Conservation (phyloP, 2,888 invertebrate genomes). For the Choristoneura rosaceana region DNA sequence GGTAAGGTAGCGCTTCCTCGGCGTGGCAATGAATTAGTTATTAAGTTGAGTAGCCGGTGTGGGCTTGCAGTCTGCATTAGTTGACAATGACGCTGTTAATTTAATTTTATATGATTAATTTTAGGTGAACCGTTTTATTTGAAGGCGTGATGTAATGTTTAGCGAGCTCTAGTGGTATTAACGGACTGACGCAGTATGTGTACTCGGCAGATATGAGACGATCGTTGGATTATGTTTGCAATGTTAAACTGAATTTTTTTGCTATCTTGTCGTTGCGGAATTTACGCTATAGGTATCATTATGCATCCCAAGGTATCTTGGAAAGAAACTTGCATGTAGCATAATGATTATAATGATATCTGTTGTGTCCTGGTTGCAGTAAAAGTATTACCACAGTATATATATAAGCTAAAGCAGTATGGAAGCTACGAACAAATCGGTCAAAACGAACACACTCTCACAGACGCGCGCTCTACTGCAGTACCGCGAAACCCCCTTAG, state of each 20-base stretch:
- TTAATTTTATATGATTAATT: slow-evolving; percentile 11
- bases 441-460: too few species aligned
- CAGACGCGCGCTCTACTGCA: too few species aligned
- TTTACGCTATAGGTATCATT: too few species aligned
- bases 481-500: too few species aligned
- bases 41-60: slow-evolving; percentile 59
- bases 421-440: too few species aligned
- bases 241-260: not conserved
- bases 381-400: too few species aligned
- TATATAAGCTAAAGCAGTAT: too few species aligned
- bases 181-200: slow-evolving; percentile 19
- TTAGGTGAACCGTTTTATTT: slow-evolving; percentile 28
- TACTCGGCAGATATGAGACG: not conserved
- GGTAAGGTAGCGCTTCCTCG: slow-evolving; percentile 76
- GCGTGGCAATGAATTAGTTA: slow-evolving; percentile 81
- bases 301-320: too few species aligned
- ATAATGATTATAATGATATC: too few species aligned
- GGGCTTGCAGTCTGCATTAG: slow-evolving; percentile 78
- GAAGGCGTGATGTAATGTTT: slow-evolving; percentile 35
- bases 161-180: slow-evolving; percentile 2
- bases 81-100: slow-evolving; percentile 49
- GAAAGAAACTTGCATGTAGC: too few species aligned
- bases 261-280: too few species aligned
- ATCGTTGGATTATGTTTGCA: slow-evolving; percentile 1
- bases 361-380: too few species aligned